phyloP scores from a whole-genome alignment of 53 echinoderm and acorn worm genomes.

The Holothuria scabra region DNA sequence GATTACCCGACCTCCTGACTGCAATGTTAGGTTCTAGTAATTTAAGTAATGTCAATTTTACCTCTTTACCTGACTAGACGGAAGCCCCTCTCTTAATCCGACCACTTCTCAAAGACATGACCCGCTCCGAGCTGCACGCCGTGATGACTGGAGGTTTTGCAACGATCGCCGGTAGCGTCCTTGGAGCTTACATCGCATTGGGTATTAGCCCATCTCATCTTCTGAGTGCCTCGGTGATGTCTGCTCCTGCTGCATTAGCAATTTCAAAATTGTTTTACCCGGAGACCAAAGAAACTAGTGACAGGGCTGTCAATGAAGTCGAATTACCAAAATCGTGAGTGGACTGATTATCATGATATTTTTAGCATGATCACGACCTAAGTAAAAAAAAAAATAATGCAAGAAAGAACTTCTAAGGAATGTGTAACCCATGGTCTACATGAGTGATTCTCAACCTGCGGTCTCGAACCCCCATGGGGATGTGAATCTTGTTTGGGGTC shows the following conservation, averaged over 20 bases:
- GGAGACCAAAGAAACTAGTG: constrained; percentile 64
- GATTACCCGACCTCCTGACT: too few species aligned
- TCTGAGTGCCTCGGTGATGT: constrained; percentile 68
- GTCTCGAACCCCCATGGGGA: too few species aligned
- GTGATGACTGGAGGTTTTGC: constrained; percentile 64
- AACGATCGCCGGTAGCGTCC: constrained; percentile 65
- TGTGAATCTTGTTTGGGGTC: too few species aligned
- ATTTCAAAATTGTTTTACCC: constrained; percentile 80
- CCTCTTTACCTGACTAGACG: constrained; percentile 22
- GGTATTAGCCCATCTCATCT: constrained; percentile 81
- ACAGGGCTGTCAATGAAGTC: constrained; percentile 39
- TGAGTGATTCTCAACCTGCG: too few species aligned
- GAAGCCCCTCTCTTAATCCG: constrained; percentile 49
- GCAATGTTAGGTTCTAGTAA: too few species aligned
- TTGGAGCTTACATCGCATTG: constrained; percentile 68
- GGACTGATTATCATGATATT: too few species aligned
- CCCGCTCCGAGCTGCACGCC: constrained; percentile 52
- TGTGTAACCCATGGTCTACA: too few species aligned
- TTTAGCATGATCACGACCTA: too few species aligned
- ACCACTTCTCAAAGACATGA: constrained; percentile 44
- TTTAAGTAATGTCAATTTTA: too few species aligned
- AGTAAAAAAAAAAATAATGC: too few species aligned
- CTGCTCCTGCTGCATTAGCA: constrained; percentile 32
- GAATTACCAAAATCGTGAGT: constrained; percentile 65
- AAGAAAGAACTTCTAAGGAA: too few species aligned